Conservation (phyloP, 2,888 invertebrate genomes). For the Mongoloraphidia duomilia region DNA sequence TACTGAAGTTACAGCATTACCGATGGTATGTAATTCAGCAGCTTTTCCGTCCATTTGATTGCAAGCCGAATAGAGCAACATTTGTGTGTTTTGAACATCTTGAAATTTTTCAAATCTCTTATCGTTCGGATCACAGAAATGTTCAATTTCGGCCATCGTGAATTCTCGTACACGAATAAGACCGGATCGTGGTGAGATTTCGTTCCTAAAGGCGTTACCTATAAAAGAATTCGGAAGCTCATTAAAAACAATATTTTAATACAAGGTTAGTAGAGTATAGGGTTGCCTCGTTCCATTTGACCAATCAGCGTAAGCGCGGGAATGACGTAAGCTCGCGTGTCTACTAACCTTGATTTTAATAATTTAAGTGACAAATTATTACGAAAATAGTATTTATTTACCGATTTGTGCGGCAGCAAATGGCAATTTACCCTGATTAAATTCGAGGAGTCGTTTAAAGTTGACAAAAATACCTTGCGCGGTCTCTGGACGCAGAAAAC, state of each 20-base stretch:
- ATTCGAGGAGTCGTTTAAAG: constrained; percentile 92
- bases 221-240: constrained; percentile 4
- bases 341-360: too few species aligned
- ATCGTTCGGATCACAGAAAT: constrained; percentile 86
- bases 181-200: constrained; percentile 96
- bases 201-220: constrained; percentile 93
- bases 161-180: constrained; percentile 93
- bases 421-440: constrained; percentile 90
- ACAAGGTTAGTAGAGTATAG: too few species aligned
- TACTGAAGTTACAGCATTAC: constrained; percentile 69
- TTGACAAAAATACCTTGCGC: constrained; percentile 99
- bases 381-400: constrained; percentile 24
- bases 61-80: constrained; percentile 86
- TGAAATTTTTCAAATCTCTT: constrained; percentile 87
- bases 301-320: too few species aligned
- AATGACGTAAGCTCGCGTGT: too few species aligned
- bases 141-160: constrained; percentile 99
- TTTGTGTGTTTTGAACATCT: constrained; percentile 52
- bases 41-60: constrained; percentile 96
- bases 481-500: constrained; percentile 92
- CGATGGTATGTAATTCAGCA: constrained; percentile 61
- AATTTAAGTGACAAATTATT: not conserved
- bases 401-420: constrained; percentile 99
- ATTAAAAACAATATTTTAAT: too few species aligned
- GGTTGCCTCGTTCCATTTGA: too few species aligned